Base-by-base conservation (phyloP, 2,888 invertebrate genomes). In the Coenonympha glycerion region DNA sequence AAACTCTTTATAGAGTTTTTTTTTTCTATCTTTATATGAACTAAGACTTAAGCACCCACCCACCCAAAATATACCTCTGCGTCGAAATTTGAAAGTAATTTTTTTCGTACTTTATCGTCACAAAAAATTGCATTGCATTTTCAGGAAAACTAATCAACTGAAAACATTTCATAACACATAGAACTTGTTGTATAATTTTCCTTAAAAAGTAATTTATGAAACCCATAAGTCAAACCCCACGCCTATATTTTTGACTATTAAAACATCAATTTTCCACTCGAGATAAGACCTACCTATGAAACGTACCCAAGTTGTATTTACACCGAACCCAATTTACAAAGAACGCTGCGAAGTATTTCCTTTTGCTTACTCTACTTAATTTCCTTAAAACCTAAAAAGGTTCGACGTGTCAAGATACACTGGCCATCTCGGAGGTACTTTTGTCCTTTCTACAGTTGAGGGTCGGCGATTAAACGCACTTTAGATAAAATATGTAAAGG, bases 401-500 rank as follows among this genome's bases (percentile, higher is more conserved):
- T 62, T 63, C 64, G 64, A 63, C 59, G 66, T 71, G 62, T 70
- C 79, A 69, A 63, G 64, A 60, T 73, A 69, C 53, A 62, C 61
- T 80, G 79, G 80, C 53, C 60, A 63, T 70, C 73, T 69, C 71
- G 68, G 71, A 75, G 72, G 74, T 73, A 74, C 71, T 75, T 68
- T 71, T 73, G 73, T 49, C 53, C 59, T 56, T 58, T 48, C 51
- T 40, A 34, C 40, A 55, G 70, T 57, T 76, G 72, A 74, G 79
- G 77, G 80, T 79, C 75, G 79, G 76, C 83, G 81, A 84, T 84
- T 81, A 79, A 76, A 71, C 71, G 68, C 73, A 76, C 76, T 79
- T 69, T 71, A 83, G 83, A 84, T 86, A 83, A 85, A 84, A 83
- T 84, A 84, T 83, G 82, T 82, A 81, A 78, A 84, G 82, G 80